A percentile compares a stretch with the other conserved stretches of the same genome.
Evolutionary conservation across 2,797 vertebrate genomes (phyloP).

Genomic region (Phaenicophaeus curvirostris): DNA sequence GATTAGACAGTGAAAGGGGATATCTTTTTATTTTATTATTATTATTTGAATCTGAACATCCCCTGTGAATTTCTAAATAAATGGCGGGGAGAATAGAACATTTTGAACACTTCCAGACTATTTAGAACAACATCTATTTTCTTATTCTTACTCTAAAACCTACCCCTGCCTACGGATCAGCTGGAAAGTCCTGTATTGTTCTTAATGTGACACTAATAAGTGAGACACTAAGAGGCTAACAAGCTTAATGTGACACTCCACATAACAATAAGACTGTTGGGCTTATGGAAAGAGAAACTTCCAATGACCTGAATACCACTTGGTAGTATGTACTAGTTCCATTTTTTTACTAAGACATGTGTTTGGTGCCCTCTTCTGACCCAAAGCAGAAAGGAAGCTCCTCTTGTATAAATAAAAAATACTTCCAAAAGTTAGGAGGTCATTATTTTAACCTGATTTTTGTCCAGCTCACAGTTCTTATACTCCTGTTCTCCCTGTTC

Average conservation of each 20-base stretch:
- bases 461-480: conserved; percentile 99
- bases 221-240: background rate
- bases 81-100: background rate
- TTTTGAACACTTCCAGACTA: background rate
- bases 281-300: background rate
- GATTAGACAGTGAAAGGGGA: background rate
- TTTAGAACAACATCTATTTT: background rate
- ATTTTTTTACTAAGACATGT: background rate
- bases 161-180: background rate
- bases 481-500: conserved; percentile 99
- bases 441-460: conserved; percentile 91
- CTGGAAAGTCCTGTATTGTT: background rate
- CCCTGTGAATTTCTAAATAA: background rate
- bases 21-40: background rate
- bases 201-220: background rate
- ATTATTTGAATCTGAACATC: background rate
- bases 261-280: background rate
- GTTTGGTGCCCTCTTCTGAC: conserved; percentile 58
- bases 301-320: background rate
- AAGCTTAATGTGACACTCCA: background rate
- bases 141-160: background rate
- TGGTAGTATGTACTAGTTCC: background rate
- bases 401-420: background rate
- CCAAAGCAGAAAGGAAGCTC: background rate
- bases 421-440: background rate